phyloP scores from a whole-genome alignment of 2,888 invertebrate genomes.

The Drymonia ruficornis region DNA sequence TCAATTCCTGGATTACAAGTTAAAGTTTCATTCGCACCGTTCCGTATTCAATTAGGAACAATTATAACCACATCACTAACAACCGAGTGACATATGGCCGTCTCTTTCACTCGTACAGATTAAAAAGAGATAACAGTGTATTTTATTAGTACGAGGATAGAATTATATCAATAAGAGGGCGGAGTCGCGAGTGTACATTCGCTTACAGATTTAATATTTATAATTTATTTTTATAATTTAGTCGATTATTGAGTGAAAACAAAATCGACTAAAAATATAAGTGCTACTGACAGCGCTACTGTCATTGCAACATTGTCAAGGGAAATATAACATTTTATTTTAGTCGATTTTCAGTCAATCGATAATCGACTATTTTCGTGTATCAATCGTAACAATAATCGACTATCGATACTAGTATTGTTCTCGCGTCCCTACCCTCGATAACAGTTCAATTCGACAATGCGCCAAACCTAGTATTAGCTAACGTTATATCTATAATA shows the following conservation, averaged over 20 bases:
- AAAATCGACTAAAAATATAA: constrained; percentile 27
- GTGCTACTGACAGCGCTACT: neutral
- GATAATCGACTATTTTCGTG: too few relatives aligned
- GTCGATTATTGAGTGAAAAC: constrained; percentile 25
- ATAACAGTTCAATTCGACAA: constrained; percentile 53
- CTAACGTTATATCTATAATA: constrained; percentile 50
- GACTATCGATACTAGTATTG: neutral
- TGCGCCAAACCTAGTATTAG: constrained; percentile 63
- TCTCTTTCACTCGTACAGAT: constrained; percentile 14
- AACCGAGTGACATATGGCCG: constrained; percentile 17
- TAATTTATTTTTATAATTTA: too few relatives aligned
- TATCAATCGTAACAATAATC: neutral
- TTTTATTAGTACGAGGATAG: constrained; percentile 18
- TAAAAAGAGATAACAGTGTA: constrained; percentile 15
- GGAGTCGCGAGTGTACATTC: constrained; percentile 18
- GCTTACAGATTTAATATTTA: too few relatives aligned
- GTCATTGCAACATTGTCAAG: too few relatives aligned
- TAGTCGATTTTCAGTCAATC: too few relatives aligned
- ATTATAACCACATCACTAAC: constrained; percentile 19
- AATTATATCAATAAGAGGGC: constrained; percentile 31
- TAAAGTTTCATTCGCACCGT: constrained; percentile 9
- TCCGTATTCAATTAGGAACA: constrained; percentile 34
- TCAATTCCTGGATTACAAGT: neutral
- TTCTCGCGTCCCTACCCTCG: constrained; percentile 22
- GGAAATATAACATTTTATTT: too few relatives aligned